phyloP scores from a whole-genome alignment of 2,888 invertebrate genomes.

The Agonopterix alstromeriana region DNA sequence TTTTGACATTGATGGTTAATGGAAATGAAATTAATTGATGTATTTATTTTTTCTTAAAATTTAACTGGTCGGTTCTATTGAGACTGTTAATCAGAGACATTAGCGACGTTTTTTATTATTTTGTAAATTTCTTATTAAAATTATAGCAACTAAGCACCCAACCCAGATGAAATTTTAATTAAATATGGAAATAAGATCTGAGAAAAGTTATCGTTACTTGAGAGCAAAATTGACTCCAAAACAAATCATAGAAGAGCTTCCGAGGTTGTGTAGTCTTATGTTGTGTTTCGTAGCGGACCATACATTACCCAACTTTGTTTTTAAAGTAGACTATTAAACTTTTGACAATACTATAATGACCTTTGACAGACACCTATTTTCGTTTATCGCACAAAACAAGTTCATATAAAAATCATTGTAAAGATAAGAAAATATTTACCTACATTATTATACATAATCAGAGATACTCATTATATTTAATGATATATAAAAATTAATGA shows the following conservation, averaged over 20 bases:
- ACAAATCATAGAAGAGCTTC: conserved; percentile 41
- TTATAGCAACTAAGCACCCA: neutral
- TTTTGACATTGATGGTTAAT: too few species aligned
- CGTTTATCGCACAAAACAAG: conserved; percentile 59
- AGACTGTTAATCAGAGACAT: too few species aligned
- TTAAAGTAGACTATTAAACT: conserved; percentile 37
- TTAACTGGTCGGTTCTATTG: too few species aligned
- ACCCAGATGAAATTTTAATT: neutral
- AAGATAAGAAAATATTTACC: conserved; percentile 29
- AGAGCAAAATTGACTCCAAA: neutral
- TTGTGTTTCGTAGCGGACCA: conserved; percentile 30
- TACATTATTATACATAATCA: conserved; percentile 25
- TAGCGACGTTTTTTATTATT: too few species aligned
- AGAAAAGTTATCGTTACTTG: neutral
- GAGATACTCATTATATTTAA: conserved; percentile 38
- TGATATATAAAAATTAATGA: conserved; percentile 40
- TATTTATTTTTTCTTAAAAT: neutral
- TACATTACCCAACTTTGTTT: conserved; percentile 17
- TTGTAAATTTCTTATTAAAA: too few species aligned
- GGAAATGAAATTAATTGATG: neutral
- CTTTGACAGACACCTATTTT: conserved; percentile 52
- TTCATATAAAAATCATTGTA: conserved; percentile 17
- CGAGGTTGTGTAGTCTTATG: conserved; percentile 62
- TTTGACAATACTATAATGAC: conserved; percentile 65
- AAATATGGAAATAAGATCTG: conserved; percentile 5